phyloP scores from a whole-genome alignment of 2,797 vertebrate genomes.

The Otus scops region DNA sequence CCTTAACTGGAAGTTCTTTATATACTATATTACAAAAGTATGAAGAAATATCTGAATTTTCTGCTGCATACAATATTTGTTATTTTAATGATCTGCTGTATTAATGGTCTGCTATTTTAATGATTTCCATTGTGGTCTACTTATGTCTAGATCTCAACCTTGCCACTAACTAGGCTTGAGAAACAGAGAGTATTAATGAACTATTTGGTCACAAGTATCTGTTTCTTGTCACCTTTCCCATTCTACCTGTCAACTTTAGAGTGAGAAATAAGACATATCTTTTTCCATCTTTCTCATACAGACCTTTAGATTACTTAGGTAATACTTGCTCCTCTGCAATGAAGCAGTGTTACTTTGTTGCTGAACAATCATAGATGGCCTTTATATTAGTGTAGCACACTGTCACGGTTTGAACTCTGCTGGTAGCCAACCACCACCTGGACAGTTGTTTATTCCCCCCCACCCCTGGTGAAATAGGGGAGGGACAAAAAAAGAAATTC shows the following conservation, averaged over 20 bases:
- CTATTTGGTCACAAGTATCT: not conserved
- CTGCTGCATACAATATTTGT: not conserved
- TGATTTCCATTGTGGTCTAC: not conserved
- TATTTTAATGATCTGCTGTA: not conserved
- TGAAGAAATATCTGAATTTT: not conserved
- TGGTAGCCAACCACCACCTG: too few relatives aligned
- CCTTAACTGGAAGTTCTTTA: not conserved
- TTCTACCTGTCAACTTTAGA: not conserved
- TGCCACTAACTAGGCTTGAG: not conserved
- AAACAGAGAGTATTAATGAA: not conserved
- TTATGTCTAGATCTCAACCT: not conserved
- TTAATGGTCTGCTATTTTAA: too few relatives aligned
- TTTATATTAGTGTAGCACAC: not conserved
- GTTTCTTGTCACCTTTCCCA: not conserved
- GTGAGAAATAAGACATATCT: not conserved
- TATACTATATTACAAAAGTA: not conserved
- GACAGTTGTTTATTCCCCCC: too few relatives aligned
- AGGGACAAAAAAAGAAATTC: too few relatives aligned
- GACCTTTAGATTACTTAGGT: not conserved
- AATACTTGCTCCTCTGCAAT: not conserved
- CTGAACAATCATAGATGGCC: not conserved
- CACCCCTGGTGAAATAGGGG: too few relatives aligned
- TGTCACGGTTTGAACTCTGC: too few relatives aligned
- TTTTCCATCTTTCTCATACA: not conserved
- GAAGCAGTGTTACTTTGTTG: not conserved